These are phyloP conservation scores for Clusia tigrina DNA, from an alignment of 2,888 invertebrate species.

Conservation along the genomic window DNA sequence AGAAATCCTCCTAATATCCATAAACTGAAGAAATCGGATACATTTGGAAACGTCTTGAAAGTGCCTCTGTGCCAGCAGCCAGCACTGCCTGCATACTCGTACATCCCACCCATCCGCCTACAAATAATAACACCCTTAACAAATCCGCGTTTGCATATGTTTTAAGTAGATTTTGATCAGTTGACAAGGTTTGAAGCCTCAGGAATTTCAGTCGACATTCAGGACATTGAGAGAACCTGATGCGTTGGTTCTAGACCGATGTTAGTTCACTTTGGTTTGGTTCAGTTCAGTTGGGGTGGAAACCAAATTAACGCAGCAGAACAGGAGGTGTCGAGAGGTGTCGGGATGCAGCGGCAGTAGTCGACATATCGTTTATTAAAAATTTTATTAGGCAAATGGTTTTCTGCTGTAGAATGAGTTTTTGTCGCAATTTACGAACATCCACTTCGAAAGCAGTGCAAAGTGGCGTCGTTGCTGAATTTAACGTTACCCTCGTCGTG, in stretches of 20 bases:
- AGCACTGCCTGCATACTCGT: too few relatives aligned
- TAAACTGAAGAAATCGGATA: too few relatives aligned
- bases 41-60: too few relatives aligned
- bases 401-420: slow-evolving; percentile 36
- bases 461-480: slow-evolving; percentile 2
- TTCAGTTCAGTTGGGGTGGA: too few relatives aligned
- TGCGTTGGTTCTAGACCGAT: too few relatives aligned
- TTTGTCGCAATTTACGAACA: slow-evolving; percentile 29
- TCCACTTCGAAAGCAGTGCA: slow-evolving; percentile 20
- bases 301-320: too few relatives aligned
- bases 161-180: neutral
- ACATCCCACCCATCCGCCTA: too few relatives aligned
- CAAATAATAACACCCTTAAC: neutral
- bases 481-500: too few relatives aligned
- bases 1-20: too few relatives aligned
- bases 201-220: neutral
- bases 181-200: neutral
- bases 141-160: neutral
- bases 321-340: too few relatives aligned
- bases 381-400: slow-evolving; percentile 47
- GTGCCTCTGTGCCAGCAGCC: too few relatives aligned
- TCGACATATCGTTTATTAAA: slow-evolving; percentile 31
- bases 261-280: neutral
- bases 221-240: neutral
- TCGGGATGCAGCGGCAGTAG: neutral